Evolutionary conservation across 2,797 vertebrate genomes (phyloP), one percentile per base, ranked within the genome.

Genomic region (Oceanodroma leucorhoa): DNA sequence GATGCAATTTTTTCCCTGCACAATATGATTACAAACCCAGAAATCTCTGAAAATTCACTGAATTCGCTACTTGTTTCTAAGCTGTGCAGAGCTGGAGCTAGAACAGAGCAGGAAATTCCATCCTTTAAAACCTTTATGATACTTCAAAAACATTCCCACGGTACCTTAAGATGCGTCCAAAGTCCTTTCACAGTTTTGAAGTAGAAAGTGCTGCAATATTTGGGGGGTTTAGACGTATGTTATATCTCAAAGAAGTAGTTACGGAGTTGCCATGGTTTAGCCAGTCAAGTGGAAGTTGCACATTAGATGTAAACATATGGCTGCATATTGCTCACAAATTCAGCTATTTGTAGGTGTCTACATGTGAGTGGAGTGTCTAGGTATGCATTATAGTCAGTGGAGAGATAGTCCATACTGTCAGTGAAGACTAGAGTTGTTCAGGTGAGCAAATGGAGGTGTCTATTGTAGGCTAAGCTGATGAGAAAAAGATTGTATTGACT

Each of bases 211-310:
- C 18, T 81, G 29, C 36, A 70, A 30, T 51, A 81, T 73, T 22
- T 70, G 76, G 5, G 10, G 4, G 15, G 2, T 9, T 83, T 54
- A 77, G 50, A n/a, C 2, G 24, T 17, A n/a, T 0, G 4, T 17
- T 61, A 7, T 6, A 53, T 34, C 40, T 67, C 55, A 73, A 67
- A 55, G 32, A 41, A 50, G 26, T 8, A 69, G 11, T 34, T 10
- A 62, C 22, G 40, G 43, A 66, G 20, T 7, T 78, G 24, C 29
- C 9, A 50, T 2, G 7, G 27, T 46, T 88, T 60, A 85, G 32
- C 21, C 14, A 85, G 45, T 27, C 27, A 70, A 76, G 51, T 30
- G 30, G 26, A 91, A 88, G 22, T 36, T 36, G 21, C 22, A 66
- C 6, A 11, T 36, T 36, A 60, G 19, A 55, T 45, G 14, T 8